Evolutionary conservation across 2,797 vertebrate genomes (phyloP).

Genomic region (Synaphobranchus kaupii): DNA sequence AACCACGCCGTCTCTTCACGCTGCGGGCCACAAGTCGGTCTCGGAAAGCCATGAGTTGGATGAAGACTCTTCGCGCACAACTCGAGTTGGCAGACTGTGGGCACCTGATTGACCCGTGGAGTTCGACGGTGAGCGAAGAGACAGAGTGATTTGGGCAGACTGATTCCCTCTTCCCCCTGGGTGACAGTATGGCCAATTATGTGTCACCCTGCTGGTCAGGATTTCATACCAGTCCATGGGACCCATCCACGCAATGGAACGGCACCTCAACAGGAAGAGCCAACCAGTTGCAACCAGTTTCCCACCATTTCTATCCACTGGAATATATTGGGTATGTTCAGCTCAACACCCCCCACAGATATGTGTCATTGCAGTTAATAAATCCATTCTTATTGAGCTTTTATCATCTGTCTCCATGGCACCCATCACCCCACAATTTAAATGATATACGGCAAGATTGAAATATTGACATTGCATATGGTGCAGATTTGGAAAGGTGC

Average conservation of each 20-base stretch:
- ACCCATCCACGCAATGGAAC: too few species aligned
- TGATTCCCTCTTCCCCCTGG: too few species aligned
- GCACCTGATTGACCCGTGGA: too few species aligned
- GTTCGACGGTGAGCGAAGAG: too few species aligned
- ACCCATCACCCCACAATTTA: not conserved
- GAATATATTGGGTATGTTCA: not conserved
- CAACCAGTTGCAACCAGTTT: not conserved
- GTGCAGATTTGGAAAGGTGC: slow-evolving; percentile 19
- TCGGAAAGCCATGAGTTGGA: not conserved
- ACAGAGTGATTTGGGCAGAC: too few species aligned
- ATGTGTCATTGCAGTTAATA: slow-evolving; percentile 15
- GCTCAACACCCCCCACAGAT: not conserved
- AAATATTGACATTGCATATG: slow-evolving; percentile 26
- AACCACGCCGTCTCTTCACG: not conserved
- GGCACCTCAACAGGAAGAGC: too few species aligned
- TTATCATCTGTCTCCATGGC: slow-evolving; percentile 8
- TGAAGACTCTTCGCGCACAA: not conserved
- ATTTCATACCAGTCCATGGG: too few species aligned
- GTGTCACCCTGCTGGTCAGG: too few species aligned
- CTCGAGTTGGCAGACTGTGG: not conserved
- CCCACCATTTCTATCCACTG: not conserved
- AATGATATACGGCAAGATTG: slow-evolving; percentile 5
- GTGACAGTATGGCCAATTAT: too few species aligned
- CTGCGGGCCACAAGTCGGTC: too few species aligned
- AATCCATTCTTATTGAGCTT: slow-evolving; percentile 10